Base-by-base conservation (phyloP, 2,797 vertebrate genomes). In the Myripristis murdjan region DNA sequence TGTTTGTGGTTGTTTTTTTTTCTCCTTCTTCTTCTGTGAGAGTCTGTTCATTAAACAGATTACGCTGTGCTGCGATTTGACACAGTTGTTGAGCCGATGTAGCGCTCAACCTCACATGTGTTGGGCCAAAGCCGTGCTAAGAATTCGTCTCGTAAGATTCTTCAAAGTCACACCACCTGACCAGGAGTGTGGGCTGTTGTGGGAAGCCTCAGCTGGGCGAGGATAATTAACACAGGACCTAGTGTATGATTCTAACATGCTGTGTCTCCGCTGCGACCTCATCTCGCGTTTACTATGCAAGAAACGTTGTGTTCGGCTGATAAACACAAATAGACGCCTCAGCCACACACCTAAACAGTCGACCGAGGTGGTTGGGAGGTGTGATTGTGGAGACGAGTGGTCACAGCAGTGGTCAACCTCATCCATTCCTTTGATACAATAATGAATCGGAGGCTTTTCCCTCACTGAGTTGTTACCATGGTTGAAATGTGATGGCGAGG, bases 111-210 rank as follows among this genome's bases (percentile, higher is more conserved):
- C 47, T 72, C 64, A 39, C 68, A 41, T 43, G 80, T 75, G 28
- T 33, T 18, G 39, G 53, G 44, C 37, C 16, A 14, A 65, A 35
- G n/a, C 52, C 58, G 53, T 79, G 63, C 56, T 65, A 57, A 24
- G 53, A 72, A 70, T 49, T 69, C 70, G 46, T 64, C 48, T 79
- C 53, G 24, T 60, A 79, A 52, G 49, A n/a, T 35, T 48, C 35
- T 86, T 83, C 73, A 83, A 81, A 83, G 79, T n/a, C 43, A 18
- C 43, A 43, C 49, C 64, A 18, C 61, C 63, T 18, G 65, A 73
- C n/a, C 55, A 44, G 22, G 56, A 44, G 63, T 44, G 33, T 20
- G 37, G 71, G 26, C 48, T 55, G 41, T 16, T 35, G 44, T 7
- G 49, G 49, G 33, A 43, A 69, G 46, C 51, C 73, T 64, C 78